Evolutionary conservation across 2,797 vertebrate species (phyloP), one percentile per base, ranked within the genome.

Genomic region (Phataginus tricuspis): DNA sequence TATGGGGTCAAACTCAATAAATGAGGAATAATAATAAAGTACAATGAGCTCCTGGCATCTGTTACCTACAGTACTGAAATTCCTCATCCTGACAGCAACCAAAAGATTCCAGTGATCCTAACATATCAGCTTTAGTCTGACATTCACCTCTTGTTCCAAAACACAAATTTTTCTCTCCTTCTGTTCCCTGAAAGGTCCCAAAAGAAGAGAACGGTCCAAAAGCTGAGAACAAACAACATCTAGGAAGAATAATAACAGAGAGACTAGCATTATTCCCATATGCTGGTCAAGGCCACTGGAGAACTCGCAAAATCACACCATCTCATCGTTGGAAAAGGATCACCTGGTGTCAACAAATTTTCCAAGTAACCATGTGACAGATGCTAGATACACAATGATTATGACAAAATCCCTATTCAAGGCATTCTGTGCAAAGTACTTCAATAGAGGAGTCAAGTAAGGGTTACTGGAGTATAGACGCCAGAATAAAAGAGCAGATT

Each of bases 161-260:
- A 83, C 71, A 91, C 59, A 88, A 51, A 37, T 72, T 71, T 53
- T 51, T 86, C 74, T 88, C 25, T 82, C 83, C 71, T 90, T 86
- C 69, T 92, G 39, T 80, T 94, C 27, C n/a, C 92, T 85, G 85
- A n/a, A 96, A 96, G 37, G 39, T 84, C 68, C 80, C 92, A 85
- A 94, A 87, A 96, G 66, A 82, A 95, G n/a, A 95, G 21, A 85
- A 83, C 25, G 34, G 74, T 19, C n/a, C 61, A 84, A 18, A 85
- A 55, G 27, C 86, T 84, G 29, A 93, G 31, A 93, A 79, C 59
- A 97, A 94, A 88, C 9, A 79, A 10, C 25, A 68, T 77, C 69
- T 49, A 78, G 42, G 15, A 86, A 90, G 57, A 92, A 66, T 7
- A 85, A 87, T 13, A 78, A 63, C 2, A 27, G 53, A 78, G 37